Percentiles rank a stretch among this genome's conserved stretches.
Evolutionary conservation across 37 sponge, comb jelly and placozoan genomes (phyloP).

Genomic region (Tethya wilhelma): DNA sequence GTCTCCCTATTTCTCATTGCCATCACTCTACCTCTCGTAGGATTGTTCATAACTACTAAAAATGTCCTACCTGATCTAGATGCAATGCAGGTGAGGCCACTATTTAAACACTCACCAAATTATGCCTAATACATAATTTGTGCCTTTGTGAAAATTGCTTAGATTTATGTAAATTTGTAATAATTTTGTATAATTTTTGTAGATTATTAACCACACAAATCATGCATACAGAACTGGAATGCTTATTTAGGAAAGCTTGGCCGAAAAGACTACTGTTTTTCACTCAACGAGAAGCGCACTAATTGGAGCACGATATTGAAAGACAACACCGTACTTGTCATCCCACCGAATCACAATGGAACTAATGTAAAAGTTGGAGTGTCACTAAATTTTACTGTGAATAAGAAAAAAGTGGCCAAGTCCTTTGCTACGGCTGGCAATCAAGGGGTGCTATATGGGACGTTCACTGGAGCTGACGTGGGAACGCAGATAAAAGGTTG

Average conservation of each 20-base stretch:
- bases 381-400: constrained; percentile 13
- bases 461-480: constrained; percentile 6
- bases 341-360: no score
- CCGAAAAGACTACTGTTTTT: constrained; percentile 16
- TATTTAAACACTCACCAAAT: background rate
- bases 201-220: no score
- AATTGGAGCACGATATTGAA: no score
- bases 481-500: constrained; percentile 30
- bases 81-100: constrained; percentile 21
- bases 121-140: background rate
- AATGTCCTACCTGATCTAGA: constrained; percentile 41
- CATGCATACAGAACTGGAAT: constrained; percentile 48
- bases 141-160: background rate
- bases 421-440: no score
- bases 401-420: background rate
- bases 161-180: no score
- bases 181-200: background rate
- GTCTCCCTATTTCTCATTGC: constrained; percentile 49
- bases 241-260: constrained; percentile 31
- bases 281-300: background rate
- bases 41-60: constrained; percentile 27
- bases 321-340: no score
- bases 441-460: background rate
- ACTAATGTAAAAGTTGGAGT: background rate
- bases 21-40: background rate